These are phyloP conservation scores for Urocolius indicus DNA, from an alignment of 2,113 vertebrate genomes.

Conservation along the genomic window DNA sequence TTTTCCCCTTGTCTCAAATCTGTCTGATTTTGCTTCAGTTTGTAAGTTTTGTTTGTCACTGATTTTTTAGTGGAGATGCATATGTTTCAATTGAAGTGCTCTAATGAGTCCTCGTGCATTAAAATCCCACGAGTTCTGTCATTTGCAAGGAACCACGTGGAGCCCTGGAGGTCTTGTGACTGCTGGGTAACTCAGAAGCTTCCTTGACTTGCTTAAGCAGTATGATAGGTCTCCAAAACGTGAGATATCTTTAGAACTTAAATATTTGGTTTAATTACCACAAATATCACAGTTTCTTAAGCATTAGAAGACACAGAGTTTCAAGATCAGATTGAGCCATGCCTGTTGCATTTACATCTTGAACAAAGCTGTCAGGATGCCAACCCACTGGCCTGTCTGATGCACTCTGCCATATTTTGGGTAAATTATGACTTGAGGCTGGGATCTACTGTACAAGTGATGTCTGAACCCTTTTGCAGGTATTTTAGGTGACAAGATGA, in stretches of 20 bases:
- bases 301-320: neutral
- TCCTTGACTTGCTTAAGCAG: neutral
- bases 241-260: neutral
- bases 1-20: conserved; percentile 43
- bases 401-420: neutral
- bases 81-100: conserved; percentile 37
- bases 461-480: neutral
- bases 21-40: conserved; percentile 43
- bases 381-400: neutral
- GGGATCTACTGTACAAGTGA: neutral
- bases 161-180: neutral
- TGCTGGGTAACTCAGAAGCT: neutral
- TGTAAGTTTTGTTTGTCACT: conserved; percentile 11
- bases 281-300: neutral
- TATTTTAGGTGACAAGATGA: neutral
- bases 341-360: neutral
- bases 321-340: neutral
- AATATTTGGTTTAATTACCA: neutral
- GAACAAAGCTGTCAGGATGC: neutral
- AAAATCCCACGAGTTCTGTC: conserved; percentile 8
- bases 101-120: neutral
- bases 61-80: conserved; percentile 15
- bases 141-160: rapidly evolving
- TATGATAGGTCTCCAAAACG: neutral
- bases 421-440: neutral